These are phyloP conservation scores for Colletes latitarsis DNA, from an alignment of 1,140 invertebrate genomes.

Conservation along the genomic window DNA sequence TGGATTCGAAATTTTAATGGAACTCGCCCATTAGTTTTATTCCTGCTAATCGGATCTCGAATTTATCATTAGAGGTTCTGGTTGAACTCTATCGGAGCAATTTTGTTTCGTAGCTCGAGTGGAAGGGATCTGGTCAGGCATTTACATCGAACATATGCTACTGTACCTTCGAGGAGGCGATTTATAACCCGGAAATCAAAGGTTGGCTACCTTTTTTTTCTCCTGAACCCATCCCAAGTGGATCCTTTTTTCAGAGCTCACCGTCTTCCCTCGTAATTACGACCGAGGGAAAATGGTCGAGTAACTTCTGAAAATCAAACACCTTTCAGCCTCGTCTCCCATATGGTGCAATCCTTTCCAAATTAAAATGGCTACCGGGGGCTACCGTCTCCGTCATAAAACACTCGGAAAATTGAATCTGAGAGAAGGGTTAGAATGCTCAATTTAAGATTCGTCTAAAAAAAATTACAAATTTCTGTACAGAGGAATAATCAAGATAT, in stretches of 20 bases:
- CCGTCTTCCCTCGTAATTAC: constrained; percentile 18
- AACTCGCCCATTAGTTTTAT: not conserved
- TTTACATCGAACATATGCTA: constrained; percentile 37
- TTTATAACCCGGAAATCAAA: constrained; percentile 49
- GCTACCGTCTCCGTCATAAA: not conserved
- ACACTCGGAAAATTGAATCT: constrained; percentile 11
- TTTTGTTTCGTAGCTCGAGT: too few relatives aligned
- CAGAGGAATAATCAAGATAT: too few relatives aligned
- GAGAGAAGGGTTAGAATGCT: too few relatives aligned
- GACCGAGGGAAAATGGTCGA: constrained; percentile 22
- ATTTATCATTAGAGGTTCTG: too few relatives aligned
- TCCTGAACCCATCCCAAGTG: not conserved
- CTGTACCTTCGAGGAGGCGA: constrained; percentile 17
- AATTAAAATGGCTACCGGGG: constrained; percentile 6
- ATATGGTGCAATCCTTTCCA: constrained; percentile 38
- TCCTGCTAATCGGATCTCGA: too few relatives aligned
- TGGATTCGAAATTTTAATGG: too few relatives aligned
- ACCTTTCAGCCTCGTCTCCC: constrained; percentile 18
- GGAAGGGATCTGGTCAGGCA: not conserved
- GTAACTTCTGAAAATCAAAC: constrained; percentile 29
- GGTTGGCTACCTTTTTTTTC: not conserved
- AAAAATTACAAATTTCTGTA: too few relatives aligned
- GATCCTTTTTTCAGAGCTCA: not conserved
- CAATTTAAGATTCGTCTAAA: too few relatives aligned
- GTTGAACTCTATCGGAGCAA: too few relatives aligned